phyloP scores from a whole-genome alignment of 2,888 invertebrate genomes.

The Beris morrisii region DNA sequence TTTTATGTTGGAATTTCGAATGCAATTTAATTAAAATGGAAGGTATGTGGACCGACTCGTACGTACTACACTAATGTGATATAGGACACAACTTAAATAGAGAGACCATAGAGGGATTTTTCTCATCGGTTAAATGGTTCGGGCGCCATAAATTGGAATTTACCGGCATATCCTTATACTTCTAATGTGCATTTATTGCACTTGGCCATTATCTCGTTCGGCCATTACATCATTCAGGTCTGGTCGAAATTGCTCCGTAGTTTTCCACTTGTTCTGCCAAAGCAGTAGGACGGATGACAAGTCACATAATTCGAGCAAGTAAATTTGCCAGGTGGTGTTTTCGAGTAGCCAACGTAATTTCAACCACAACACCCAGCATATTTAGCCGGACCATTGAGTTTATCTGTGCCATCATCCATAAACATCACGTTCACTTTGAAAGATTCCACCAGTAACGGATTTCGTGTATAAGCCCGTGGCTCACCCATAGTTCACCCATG shows the following conservation, averaged over 20 bases:
- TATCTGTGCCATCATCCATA: slow-evolving; percentile 21
- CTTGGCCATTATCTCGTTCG: background rate
- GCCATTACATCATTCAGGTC: background rate
- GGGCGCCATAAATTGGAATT: background rate
- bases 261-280: background rate
- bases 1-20: no score
- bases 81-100: no score
- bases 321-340: background rate
- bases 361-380: slow-evolving; percentile 5
- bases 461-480: background rate
- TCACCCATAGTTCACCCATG: background rate
- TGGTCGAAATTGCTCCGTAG: slow-evolving; percentile 7
- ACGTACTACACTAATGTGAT: no score
- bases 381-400: slow-evolving; percentile 3
- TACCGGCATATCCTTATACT: background rate
- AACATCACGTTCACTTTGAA: slow-evolving; percentile 14
- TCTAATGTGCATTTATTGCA: slow-evolving; percentile 5
- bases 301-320: background rate
- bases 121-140: slow-evolving; percentile 25
- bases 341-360: background rate
- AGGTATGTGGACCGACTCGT: no score
- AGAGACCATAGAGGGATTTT: background rate
- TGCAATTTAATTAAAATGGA: no score
- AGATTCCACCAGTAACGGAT: background rate
- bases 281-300: background rate